Percentiles rank a stretch among this genome's conserved stretches.
phyloP scores from a whole-genome alignment of 2,888 invertebrate genomes.

The Dioctria linearis region DNA sequence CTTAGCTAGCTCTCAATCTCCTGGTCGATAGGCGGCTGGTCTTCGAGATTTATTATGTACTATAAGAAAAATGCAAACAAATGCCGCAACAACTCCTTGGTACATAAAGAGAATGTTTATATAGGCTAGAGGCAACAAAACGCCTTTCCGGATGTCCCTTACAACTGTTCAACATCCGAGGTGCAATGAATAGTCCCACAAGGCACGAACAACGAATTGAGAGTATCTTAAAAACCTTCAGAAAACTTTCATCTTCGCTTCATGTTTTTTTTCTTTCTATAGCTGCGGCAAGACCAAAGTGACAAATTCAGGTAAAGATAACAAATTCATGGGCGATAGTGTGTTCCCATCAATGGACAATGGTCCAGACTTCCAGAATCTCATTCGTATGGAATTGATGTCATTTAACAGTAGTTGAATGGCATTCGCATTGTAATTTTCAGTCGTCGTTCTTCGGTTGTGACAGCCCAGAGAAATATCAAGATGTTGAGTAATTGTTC shows the following conservation, averaged over 20 bases:
- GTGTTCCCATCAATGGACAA: constrained; percentile 34
- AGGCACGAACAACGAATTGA: not conserved
- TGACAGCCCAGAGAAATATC: constrained; percentile 36
- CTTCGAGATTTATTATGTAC: not conserved
- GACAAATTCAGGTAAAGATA: constrained; percentile 51
- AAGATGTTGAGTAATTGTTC: constrained; percentile 47
- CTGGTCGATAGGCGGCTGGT: constrained; percentile 17
- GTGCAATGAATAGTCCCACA: constrained; percentile 22
- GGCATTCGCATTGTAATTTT: constrained; percentile 27
- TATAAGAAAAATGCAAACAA: constrained; percentile 48
- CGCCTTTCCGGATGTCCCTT: constrained; percentile 57
- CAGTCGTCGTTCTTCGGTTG: constrained; percentile 9
- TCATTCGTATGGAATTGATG: constrained; percentile 51
- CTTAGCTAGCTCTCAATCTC: constrained; percentile 17
- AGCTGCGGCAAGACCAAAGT: constrained; percentile 53
- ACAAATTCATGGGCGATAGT: constrained; percentile 50
- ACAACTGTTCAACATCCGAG: constrained; percentile 53
- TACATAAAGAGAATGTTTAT: constrained; percentile 53
- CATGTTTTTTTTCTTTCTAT: constrained; percentile 30
- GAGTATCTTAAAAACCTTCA: constrained; percentile 8
- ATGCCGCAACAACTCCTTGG: constrained; percentile 47
- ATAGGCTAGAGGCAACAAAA: constrained; percentile 51
- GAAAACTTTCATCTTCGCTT: constrained; percentile 28
- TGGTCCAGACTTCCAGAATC: constrained; percentile 29
- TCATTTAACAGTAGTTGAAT: constrained; percentile 46